These are phyloP conservation scores for Sphyrna mokarran DNA, from an alignment of 2,113 vertebrate species.

Conservation along the genomic window DNA sequence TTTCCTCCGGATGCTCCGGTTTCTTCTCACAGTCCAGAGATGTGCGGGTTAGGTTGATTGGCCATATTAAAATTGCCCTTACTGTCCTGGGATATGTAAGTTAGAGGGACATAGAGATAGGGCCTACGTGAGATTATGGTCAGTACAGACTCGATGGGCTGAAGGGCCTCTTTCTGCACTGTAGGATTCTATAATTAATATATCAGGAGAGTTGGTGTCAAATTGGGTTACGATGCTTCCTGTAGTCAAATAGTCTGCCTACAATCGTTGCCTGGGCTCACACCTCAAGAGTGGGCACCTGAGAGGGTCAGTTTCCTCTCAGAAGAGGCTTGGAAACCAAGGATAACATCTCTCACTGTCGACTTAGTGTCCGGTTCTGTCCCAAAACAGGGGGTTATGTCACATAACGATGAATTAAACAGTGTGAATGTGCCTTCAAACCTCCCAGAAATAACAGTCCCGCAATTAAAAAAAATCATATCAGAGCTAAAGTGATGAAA, in stretches of 20 bases:
- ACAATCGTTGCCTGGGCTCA: background rate
- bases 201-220: background rate
- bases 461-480: conserved; percentile 3
- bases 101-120: too few relatives aligned
- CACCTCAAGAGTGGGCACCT: background rate
- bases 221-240: background rate
- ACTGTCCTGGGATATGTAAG: too few relatives aligned
- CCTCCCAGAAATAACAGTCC: background rate
- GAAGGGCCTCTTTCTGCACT: too few relatives aligned
- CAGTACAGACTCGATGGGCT: too few relatives aligned
- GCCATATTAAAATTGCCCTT: too few relatives aligned
- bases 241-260: background rate
- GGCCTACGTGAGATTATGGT: too few relatives aligned
- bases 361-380: too few relatives aligned
- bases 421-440: background rate
- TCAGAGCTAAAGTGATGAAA: conserved; percentile 6
- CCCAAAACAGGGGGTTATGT: background rate
- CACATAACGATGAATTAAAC: background rate
- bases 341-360: background rate
- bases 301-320: background rate
- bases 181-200: too few relatives aligned
- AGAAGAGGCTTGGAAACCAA: background rate
- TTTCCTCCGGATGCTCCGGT: too few relatives aligned
- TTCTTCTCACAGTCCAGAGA: too few relatives aligned
- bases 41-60: too few relatives aligned